phyloP scores from a whole-genome alignment of 2,113 vertebrate genomes.

The Stomatorhinus ivindoensis region DNA sequence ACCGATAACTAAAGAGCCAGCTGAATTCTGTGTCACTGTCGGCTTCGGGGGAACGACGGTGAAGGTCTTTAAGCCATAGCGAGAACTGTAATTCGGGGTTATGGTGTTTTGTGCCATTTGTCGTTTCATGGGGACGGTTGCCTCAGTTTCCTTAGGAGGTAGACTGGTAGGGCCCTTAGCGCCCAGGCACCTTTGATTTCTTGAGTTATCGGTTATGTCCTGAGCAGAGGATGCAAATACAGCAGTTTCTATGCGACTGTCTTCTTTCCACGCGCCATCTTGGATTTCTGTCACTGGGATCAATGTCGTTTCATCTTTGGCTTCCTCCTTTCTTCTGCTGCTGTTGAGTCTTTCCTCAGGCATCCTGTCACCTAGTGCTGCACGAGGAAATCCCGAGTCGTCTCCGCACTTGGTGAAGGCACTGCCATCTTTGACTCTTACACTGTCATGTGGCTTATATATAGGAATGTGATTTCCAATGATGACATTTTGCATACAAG shows the following conservation, averaged over 20 bases:
- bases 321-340: background rate
- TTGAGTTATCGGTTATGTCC: background rate
- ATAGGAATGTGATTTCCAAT: slow-evolving; percentile 25
- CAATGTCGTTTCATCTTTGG: background rate
- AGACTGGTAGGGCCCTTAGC: background rate
- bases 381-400: slow-evolving; percentile 17
- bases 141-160: slow-evolving; percentile 25
- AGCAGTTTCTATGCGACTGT: background rate
- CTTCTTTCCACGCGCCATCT: background rate
- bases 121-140: slow-evolving; percentile 33
- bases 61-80: slow-evolving; percentile 81
- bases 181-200: background rate
- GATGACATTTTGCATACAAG: slow-evolving; percentile 17
- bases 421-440: slow-evolving; percentile 68
- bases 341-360: background rate
- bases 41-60: slow-evolving; percentile 83
- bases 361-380: slow-evolving; percentile 10
- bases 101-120: slow-evolving; percentile 49
- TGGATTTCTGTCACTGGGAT: slow-evolving; percentile 3
- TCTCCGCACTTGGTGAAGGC: slow-evolving; percentile 44
- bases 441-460: slow-evolving; percentile 24
- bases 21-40: slow-evolving; percentile 47
- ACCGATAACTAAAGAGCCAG: slow-evolving; percentile 52
- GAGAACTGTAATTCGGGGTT: slow-evolving; percentile 56
- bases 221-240: background rate